Conservation (phyloP, 1,140 invertebrate species). For the Anastrepha obliqua region DNA sequence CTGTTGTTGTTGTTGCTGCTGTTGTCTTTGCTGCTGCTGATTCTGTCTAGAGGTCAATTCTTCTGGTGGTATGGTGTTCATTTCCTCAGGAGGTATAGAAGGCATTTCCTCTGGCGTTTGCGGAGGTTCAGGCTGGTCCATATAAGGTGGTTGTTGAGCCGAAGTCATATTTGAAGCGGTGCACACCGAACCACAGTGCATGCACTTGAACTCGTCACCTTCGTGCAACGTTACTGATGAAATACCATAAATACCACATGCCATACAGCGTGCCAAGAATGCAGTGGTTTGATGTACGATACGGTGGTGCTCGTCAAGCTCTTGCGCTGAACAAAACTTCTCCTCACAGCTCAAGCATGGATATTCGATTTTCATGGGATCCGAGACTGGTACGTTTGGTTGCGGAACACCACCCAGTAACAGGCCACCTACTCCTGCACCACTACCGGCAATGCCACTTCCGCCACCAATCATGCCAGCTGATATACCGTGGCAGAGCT, state of each 20-base stretch:
- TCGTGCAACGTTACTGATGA: slow-evolving; percentile 67
- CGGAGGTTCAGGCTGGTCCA: slow-evolving; percentile 69
- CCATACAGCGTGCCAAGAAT: slow-evolving; percentile 68
- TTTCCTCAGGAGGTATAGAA: slow-evolving; percentile 70
- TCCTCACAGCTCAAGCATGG: slow-evolving; percentile 71
- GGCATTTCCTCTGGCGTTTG: slow-evolving; percentile 71
- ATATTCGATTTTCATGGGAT: slow-evolving; percentile 61
- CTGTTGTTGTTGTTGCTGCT: slow-evolving; percentile 61
- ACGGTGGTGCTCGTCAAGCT: slow-evolving; percentile 70
- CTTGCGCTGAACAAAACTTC: slow-evolving; percentile 67
- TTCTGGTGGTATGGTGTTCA: slow-evolving; percentile 65
- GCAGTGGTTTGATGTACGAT: slow-evolving; percentile 67
- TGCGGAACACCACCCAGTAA: slow-evolving; percentile 31
- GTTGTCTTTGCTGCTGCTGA: slow-evolving; percentile 62
- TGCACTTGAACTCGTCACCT: slow-evolving; percentile 71
- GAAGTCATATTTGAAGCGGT: slow-evolving; percentile 65
- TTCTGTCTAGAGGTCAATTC: slow-evolving; percentile 59
- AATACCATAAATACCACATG: slow-evolving; percentile 69
- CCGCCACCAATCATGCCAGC: slow-evolving; percentile 51
- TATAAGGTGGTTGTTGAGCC: slow-evolving; percentile 67
- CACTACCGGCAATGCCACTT: slow-evolving; percentile 51
- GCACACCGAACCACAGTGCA: slow-evolving; percentile 68
- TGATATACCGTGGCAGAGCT: slow-evolving; percentile 65
- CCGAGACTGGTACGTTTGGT: slow-evolving; percentile 36
- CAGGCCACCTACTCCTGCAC: slow-evolving; percentile 50